Percentiles rank a stretch among this genome's conserved stretches.
These are phyloP conservation scores for Chloropsis cyanopogon DNA, from an alignment of 2,113 vertebrate species.

Conservation along the genomic window DNA sequence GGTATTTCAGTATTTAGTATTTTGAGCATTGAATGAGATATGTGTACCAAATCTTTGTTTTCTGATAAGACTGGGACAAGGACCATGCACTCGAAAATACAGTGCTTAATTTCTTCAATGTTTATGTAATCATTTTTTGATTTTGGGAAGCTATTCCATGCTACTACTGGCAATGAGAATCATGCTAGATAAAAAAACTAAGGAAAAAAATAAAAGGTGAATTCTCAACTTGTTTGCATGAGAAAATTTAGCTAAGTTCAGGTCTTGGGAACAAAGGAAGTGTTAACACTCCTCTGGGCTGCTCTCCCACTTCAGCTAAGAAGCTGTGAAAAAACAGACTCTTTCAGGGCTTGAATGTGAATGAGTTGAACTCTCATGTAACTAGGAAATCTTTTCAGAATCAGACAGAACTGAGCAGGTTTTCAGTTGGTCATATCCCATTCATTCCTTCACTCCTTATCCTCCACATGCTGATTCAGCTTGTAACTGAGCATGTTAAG, in stretches of 20 bases:
- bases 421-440: neutral
- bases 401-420: neutral
- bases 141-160: neutral
- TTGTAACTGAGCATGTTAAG: neutral
- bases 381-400: slow-evolving; percentile 31
- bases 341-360: slow-evolving; percentile 35
- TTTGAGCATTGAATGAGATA: neutral
- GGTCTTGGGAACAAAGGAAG: slow-evolving; percentile 20
- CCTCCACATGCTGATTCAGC: slow-evolving; percentile 17
- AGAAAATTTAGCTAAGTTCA: slow-evolving; percentile 26
- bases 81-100: neutral
- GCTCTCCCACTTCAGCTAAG: neutral
- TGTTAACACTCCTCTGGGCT: slow-evolving; percentile 22
- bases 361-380: slow-evolving; percentile 5
- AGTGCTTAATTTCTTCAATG: neutral
- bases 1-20: neutral
- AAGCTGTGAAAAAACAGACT: slow-evolving; percentile 49
- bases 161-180: neutral
- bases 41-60: neutral
- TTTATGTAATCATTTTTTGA: neutral
- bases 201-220: neutral
- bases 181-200: neutral
- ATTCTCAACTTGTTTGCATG: neutral
- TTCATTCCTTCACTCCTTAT: slow-evolving; percentile 29
- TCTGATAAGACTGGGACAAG: neutral